These are phyloP conservation scores for Porites divaricata DNA, from an alignment of 92 coral and sea anemone genomes.

Conservation along the genomic window DNA sequence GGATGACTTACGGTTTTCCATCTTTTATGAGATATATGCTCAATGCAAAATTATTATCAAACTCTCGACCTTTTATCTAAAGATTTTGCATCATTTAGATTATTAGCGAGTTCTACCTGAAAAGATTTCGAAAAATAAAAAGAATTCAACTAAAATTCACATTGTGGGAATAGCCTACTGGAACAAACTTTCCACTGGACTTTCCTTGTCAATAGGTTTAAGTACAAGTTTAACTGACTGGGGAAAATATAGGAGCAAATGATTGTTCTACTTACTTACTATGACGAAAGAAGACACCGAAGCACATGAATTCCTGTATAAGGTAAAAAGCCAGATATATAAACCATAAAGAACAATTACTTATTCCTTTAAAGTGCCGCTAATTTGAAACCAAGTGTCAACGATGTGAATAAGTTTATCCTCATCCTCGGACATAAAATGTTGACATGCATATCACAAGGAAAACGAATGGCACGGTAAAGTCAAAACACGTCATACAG, in stretches of 20 bases:
- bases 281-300: conserved; percentile 1
- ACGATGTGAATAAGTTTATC: conserved; percentile 6
- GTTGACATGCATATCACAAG: neutral
- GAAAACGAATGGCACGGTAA: neutral
- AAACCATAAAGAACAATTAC: neutral
- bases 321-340: neutral
- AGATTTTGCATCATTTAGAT: no score
- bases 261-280: conserved; percentile 4
- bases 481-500: neutral
- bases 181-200: neutral
- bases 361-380: conserved; percentile 26
- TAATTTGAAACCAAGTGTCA: conserved; percentile 3
- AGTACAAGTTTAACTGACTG: neutral
- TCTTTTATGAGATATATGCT: no score
- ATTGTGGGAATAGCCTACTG: no score
- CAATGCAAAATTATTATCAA: no score
- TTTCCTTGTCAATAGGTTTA: neutral
- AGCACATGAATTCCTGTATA: neutral
- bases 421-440: conserved; percentile 23
- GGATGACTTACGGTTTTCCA: no score
- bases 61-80: no score
- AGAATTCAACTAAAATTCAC: no score
- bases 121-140: no score
- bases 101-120: no score
- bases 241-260: neutral